Evolutionary conservation across 2,113 vertebrate genomes (phyloP).

Genomic region (Saimiri boliviensis): DNA sequence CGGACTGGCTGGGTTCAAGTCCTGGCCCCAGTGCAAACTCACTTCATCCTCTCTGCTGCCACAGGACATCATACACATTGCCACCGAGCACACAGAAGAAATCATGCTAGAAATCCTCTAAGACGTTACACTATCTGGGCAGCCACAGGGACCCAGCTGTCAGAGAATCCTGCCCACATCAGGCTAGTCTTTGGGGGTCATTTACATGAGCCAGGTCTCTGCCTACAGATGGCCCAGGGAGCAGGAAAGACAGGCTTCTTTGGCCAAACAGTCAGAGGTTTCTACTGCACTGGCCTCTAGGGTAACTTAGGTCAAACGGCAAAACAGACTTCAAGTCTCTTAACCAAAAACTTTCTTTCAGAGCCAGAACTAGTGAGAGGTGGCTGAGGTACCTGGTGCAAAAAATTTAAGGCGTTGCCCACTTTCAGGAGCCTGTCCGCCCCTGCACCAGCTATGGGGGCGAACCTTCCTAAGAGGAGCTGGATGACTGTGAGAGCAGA

Average conservation of each 20-base stretch:
- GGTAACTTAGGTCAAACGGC: not conserved
- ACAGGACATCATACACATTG: fast-evolving
- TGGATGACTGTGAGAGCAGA: not conserved
- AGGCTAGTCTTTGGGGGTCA: fast-evolving
- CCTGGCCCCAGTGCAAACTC: not conserved
- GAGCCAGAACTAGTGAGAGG: not conserved
- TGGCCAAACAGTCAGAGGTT: not conserved
- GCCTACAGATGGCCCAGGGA: not conserved
- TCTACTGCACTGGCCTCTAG: not conserved
- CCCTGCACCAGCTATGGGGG: not conserved
- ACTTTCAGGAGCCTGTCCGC: not conserved
- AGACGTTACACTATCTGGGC: not conserved
- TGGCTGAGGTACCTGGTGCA: not conserved
- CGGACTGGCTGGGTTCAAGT: not conserved
- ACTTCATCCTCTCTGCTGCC: not conserved
- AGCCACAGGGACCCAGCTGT: not conserved
- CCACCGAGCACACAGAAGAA: not conserved
- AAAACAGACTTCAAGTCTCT: not conserved
- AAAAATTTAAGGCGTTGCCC: not conserved
- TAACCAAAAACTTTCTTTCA: not conserved
- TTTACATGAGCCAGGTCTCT: not conserved
- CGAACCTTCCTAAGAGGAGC: not conserved
- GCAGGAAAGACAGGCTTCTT: not conserved
- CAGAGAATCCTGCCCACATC: not conserved
- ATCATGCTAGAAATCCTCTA: not conserved